These are phyloP conservation scores for Limosa lapponica DNA, from an alignment of 2,797 vertebrate genomes.

Conservation along the genomic window DNA sequence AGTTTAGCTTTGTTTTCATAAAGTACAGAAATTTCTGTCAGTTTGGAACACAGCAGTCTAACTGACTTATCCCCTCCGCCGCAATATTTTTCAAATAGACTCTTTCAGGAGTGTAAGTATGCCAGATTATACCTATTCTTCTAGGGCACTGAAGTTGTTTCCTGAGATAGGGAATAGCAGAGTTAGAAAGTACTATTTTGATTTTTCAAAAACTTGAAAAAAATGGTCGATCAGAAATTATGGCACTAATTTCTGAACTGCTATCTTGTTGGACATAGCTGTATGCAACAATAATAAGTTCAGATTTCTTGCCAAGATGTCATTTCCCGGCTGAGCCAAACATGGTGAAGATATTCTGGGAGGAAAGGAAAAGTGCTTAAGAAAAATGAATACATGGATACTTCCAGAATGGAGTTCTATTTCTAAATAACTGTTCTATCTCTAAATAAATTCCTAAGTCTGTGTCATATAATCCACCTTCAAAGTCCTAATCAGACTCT, in stretches of 20 bases:
- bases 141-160: not conserved
- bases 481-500: not conserved
- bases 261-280: not conserved
- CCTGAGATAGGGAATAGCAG: not conserved
- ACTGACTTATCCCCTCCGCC: not conserved
- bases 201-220: not conserved
- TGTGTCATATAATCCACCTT: not conserved
- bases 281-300: not conserved
- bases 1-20: not conserved
- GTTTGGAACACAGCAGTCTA: not conserved
- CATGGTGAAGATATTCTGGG: not conserved
- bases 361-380: not conserved
- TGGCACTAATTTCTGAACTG: not conserved
- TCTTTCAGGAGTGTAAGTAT: not conserved
- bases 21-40: not conserved
- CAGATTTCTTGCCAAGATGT: not conserved
- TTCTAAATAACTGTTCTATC: not conserved
- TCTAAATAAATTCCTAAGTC: not conserved
- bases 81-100: not conserved
- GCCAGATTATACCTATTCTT: not conserved
- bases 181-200: not conserved
- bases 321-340: not conserved
- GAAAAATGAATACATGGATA: not conserved
- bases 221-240: not conserved
- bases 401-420: not conserved